phyloP scores from a whole-genome alignment of 1,140 invertebrate genomes.

The Chironomus striatipennis region DNA sequence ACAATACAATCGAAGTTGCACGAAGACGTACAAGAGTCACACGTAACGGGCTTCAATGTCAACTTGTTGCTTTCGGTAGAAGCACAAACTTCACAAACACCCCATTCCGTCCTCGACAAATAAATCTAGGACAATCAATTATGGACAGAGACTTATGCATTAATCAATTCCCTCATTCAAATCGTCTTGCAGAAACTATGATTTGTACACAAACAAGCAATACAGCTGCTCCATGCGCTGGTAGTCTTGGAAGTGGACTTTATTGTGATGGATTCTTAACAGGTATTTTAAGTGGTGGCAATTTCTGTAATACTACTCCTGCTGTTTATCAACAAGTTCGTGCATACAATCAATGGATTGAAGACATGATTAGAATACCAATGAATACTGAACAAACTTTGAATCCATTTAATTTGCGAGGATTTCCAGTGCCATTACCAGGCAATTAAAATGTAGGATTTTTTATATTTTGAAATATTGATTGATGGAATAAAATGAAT shows the following conservation, averaged over 20 bases:
- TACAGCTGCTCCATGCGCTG: not conserved
- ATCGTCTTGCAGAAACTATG: not conserved
- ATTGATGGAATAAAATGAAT: not conserved
- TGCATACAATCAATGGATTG: slow-evolving; percentile 4
- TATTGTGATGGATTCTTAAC: not conserved
- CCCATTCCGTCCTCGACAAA: not conserved
- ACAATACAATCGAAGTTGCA: not conserved
- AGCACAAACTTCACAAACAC: not conserved
- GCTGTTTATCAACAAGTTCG: slow-evolving; percentile 13
- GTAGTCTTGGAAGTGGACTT: not conserved
- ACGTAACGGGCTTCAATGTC: not conserved
- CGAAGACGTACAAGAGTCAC: not conserved
- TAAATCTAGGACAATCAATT: not conserved
- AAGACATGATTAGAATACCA: not conserved
- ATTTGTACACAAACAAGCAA: not conserved
- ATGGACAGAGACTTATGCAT: not conserved
- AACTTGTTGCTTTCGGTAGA: slow-evolving; percentile 10
- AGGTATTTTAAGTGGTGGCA: not conserved
- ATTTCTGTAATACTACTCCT: not conserved
- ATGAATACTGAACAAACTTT: not conserved
- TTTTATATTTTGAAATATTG: not conserved
- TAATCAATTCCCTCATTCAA: not conserved
- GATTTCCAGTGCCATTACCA: not conserved
- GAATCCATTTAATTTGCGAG: not conserved
- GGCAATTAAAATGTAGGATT: not conserved